phyloP scores from a whole-genome alignment of 2,888 invertebrate genomes.

The Drosophila buzzatii region DNA sequence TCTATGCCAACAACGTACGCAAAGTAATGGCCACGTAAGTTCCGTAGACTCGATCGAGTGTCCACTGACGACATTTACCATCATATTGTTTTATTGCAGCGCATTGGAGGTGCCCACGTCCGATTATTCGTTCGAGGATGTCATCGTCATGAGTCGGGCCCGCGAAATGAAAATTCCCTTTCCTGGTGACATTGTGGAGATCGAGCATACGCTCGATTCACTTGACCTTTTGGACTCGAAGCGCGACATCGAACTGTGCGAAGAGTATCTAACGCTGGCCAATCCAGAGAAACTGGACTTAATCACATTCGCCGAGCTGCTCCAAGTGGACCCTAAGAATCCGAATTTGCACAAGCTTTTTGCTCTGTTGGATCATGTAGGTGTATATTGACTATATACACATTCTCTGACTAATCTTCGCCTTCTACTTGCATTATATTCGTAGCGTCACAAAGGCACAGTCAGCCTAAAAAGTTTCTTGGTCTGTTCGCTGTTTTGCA shows the following conservation, averaged over 20 bases:
- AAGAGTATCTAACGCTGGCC: slow-evolving; percentile 55
- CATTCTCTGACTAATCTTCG: not conserved
- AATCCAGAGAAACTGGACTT: slow-evolving; percentile 76
- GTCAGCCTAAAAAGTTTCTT: slow-evolving; percentile 94
- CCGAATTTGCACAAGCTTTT: slow-evolving; percentile 77
- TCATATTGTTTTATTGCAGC: slow-evolving; percentile 85
- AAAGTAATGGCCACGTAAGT: slow-evolving; percentile 95
- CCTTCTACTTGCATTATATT: not conserved
- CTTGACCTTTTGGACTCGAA: slow-evolving; percentile 89
- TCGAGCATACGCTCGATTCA: slow-evolving; percentile 90
- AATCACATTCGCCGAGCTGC: slow-evolving; percentile 75
- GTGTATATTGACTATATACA: slow-evolving; percentile 1
- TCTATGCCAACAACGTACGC: slow-evolving; percentile 95
- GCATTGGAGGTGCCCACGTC: slow-evolving; percentile 93
- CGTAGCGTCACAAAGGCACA: slow-evolving; percentile 89
- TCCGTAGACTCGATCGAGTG: not conserved
- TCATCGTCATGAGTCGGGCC: slow-evolving; percentile 93
- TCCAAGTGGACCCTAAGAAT: slow-evolving; percentile 76
- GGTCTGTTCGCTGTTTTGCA: slow-evolving; percentile 90
- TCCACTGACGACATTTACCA: not conserved
- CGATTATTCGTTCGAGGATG: slow-evolving; percentile 97
- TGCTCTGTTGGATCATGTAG: slow-evolving; percentile 80
- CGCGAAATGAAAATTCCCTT: slow-evolving; percentile 92
- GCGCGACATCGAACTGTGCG: slow-evolving; percentile 85
- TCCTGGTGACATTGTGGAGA: slow-evolving; percentile 91